Evolutionary conservation across 2,888 invertebrate genomes (phyloP).

Genomic region (Leistus spinibarbis): DNA sequence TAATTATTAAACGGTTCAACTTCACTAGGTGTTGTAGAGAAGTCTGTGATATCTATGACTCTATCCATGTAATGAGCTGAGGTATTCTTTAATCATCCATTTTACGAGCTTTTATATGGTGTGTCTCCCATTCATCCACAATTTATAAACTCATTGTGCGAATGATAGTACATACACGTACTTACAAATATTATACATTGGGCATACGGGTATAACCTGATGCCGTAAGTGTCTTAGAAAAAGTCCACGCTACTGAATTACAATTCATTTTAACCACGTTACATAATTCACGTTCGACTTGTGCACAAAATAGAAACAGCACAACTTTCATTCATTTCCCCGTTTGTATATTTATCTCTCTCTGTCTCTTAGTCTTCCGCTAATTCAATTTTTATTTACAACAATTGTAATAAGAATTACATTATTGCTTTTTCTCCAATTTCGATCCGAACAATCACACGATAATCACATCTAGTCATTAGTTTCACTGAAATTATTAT

Average conservation of each 20-base stretch:
- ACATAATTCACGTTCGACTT: background rate
- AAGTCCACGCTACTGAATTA: background rate
- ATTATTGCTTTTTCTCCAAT: background rate
- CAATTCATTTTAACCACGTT: background rate
- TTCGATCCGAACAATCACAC: background rate
- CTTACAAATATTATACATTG: conserved; percentile 11
- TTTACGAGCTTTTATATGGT: conserved; percentile 12
- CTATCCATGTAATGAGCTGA: conserved; percentile 30
- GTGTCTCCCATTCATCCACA: conserved; percentile 4
- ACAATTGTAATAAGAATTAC: background rate
- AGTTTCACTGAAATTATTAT: background rate
- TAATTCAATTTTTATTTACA: background rate
- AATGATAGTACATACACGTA: background rate
- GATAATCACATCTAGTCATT: background rate
- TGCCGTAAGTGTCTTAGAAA: conserved; percentile 27
- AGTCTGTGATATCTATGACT: conserved; percentile 49
- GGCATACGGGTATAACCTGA: conserved; percentile 29
- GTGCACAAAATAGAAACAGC: background rate
- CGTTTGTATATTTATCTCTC: background rate
- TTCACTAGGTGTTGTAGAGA: conserved; percentile 47
- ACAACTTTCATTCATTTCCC: background rate
- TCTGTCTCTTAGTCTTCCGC: background rate
- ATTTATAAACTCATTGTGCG: background rate
- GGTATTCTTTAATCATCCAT: conserved; percentile 12
- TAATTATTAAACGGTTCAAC: conserved; percentile 41